These are phyloP conservation scores for Drosophila rhopaloa DNA, from an alignment of 1,140 invertebrate species.

Conservation along the genomic window DNA sequence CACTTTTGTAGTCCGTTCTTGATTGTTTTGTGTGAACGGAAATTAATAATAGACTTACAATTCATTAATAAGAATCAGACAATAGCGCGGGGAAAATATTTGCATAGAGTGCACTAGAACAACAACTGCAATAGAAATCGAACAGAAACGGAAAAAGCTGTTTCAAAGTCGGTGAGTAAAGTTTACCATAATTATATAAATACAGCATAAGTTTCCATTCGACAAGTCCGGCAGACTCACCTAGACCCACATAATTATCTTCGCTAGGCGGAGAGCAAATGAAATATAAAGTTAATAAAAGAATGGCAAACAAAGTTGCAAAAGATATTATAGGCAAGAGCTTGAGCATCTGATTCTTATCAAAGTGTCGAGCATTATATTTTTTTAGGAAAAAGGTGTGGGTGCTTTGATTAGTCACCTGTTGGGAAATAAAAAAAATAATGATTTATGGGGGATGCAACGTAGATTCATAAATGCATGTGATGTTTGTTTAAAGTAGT, in stretches of 20 bases:
- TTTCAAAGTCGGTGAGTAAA: constrained; percentile 55
- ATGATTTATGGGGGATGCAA: neutral
- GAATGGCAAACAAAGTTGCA: constrained; percentile 50
- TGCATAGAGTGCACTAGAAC: constrained; percentile 6
- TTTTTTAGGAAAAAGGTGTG: constrained; percentile 11
- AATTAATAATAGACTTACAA: constrained; percentile 35
- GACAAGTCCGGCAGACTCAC: constrained; percentile 33
- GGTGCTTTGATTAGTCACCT: constrained; percentile 31
- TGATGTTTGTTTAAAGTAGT: neutral
- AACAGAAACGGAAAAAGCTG: constrained; percentile 17
- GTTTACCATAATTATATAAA: constrained; percentile 53
- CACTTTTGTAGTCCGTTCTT: constrained; percentile 37
- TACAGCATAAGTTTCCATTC: constrained; percentile 61
- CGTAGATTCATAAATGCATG: neutral
- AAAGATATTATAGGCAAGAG: constrained; percentile 16
- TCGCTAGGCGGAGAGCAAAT: constrained; percentile 40
- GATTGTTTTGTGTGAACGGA: constrained; percentile 30
- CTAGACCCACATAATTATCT: constrained; percentile 74
- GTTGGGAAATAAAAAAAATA: constrained; percentile 3
- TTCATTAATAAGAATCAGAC: constrained; percentile 51
- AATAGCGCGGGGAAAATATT: constrained; percentile 27
- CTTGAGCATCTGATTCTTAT: constrained; percentile 42
- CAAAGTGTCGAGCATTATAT: constrained; percentile 16
- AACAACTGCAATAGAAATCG: constrained; percentile 29
- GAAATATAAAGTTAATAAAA: constrained; percentile 35